Base-by-base conservation (phyloP, 2,797 vertebrate species). In the Tachyglossus aculeatus region DNA sequence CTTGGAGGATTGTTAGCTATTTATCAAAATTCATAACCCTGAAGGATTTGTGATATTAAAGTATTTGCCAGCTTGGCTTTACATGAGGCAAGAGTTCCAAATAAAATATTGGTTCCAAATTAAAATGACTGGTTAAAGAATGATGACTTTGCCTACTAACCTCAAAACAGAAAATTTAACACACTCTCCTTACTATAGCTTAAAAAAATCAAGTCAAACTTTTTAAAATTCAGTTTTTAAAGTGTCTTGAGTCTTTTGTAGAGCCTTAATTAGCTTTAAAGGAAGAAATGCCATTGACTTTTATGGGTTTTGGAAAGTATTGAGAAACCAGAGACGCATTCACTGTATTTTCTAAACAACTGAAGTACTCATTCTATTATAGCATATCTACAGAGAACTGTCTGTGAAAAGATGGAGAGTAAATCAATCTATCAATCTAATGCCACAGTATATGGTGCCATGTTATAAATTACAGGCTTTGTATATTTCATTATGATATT, bases 381-480 rank as follows among this genome's bases (percentile, higher is more conserved):
- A 40, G 10, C 8, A 27, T 15, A 4, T 5, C 32, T 33, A 1
- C 6, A 25, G 44, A 12, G 25, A 32, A 8, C 58, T 37, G n/a
- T 48, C 16, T 32, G n/a, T 21, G 7, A n/a, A 45, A 76, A 27
- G 2, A 51, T 52, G 54, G 18, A 57, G 8, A 9, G 13, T 1
- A 31, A 78, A 68, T 55, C 22, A 15, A 3, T 29, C 38, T 67
- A 24, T 61, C 15, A 24, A 45, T 62, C n/a, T 56, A 27, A 58
- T 18, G 29, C 5, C 27, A 38, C 54, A 19, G n/a, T 50, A 31
- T 4, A 60, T 53, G 19, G 7, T 7, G 33, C 3, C 34, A 7
- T 14, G 10, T 34, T 21, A 63, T 48, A 72, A 60, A 53, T 59
- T 59, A 56, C n/a, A 62, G n/a, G 22, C 45, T 57, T 44, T 19